A percentile compares a stretch with the other conserved stretches of the same genome.
phyloP scores from a whole-genome alignment of 2,113 vertebrate species.

The Gopherus evgoodei region DNA sequence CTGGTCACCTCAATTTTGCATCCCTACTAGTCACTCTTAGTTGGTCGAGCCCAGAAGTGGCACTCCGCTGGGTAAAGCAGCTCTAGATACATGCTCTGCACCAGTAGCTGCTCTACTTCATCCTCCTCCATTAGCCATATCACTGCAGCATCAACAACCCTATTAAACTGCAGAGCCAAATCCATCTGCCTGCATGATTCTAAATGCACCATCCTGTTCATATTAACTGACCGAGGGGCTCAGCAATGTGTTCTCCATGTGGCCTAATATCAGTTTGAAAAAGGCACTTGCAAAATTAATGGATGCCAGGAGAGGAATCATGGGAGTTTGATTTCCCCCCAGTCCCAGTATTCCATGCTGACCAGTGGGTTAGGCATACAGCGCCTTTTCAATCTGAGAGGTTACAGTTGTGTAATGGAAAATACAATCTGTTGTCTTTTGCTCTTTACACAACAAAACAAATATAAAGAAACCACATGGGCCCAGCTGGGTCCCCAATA shows the following conservation, averaged over 20 bases:
- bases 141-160: not conserved
- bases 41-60: not conserved
- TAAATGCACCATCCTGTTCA: not conserved
- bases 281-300: not conserved
- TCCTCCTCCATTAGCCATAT: not conserved
- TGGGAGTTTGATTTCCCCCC: not conserved
- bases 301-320: not conserved
- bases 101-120: not conserved
- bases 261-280: not conserved
- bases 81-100: not conserved
- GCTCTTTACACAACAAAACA: no score
- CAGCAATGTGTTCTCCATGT: not conserved
- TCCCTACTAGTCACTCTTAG: not conserved
- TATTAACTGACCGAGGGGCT: not conserved
- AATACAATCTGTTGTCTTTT: no score
- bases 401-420: no score
- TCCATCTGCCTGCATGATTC: not conserved
- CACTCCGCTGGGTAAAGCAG: not conserved
- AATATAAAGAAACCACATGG: no score
- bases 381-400: not conserved
- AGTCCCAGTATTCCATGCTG: not conserved
- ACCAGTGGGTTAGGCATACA: not conserved
- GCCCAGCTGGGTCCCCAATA: no score
- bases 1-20: not conserved
- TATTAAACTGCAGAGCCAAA: not conserved